These are phyloP conservation scores for Xenopus borealis DNA, from an alignment of 2,113 vertebrate genomes.

Conservation along the genomic window DNA sequence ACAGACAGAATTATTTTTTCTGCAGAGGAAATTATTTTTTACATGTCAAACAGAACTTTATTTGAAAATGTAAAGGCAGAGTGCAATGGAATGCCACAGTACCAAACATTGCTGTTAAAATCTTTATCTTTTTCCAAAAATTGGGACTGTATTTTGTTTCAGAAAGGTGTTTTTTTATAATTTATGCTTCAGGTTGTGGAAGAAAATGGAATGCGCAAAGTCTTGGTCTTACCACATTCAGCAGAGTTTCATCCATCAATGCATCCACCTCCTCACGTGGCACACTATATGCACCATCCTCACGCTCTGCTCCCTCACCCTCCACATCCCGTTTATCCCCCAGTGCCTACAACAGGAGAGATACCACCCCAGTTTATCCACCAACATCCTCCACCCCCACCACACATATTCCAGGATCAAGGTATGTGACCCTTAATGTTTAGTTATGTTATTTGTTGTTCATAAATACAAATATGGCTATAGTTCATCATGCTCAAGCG, in stretches of 20 bases:
- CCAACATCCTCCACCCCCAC: conserved; percentile 59
- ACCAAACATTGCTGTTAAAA: too few relatives aligned
- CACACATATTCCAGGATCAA: conserved; percentile 67
- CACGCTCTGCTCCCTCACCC: conserved; percentile 62
- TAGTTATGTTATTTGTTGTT: background rate
- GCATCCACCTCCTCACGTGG: conserved; percentile 60
- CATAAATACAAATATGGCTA: background rate
- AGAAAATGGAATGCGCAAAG: conserved; percentile 75
- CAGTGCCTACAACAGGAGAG: conserved; percentile 59
- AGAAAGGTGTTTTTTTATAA: background rate
- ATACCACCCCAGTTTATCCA: conserved; percentile 64
- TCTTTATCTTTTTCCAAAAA: too few relatives aligned
- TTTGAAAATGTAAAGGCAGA: too few relatives aligned
- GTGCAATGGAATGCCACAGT: too few relatives aligned
- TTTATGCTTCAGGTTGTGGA: conserved; percentile 66
- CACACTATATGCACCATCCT: conserved; percentile 62
- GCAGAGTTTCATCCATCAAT: conserved; percentile 68
- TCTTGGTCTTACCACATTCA: conserved; percentile 72
- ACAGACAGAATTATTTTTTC: too few relatives aligned
- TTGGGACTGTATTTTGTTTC: too few relatives aligned
- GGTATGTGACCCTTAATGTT: conserved; percentile 50
- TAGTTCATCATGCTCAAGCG: too few relatives aligned
- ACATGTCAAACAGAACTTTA: too few relatives aligned
- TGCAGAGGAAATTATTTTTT: too few relatives aligned
- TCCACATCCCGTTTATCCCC: conserved; percentile 60